Percentiles rank a stretch among this genome's conserved stretches.
These are phyloP conservation scores for Drosophila picticornis DNA, from an alignment of 2,888 invertebrate genomes.

Conservation along the genomic window DNA sequence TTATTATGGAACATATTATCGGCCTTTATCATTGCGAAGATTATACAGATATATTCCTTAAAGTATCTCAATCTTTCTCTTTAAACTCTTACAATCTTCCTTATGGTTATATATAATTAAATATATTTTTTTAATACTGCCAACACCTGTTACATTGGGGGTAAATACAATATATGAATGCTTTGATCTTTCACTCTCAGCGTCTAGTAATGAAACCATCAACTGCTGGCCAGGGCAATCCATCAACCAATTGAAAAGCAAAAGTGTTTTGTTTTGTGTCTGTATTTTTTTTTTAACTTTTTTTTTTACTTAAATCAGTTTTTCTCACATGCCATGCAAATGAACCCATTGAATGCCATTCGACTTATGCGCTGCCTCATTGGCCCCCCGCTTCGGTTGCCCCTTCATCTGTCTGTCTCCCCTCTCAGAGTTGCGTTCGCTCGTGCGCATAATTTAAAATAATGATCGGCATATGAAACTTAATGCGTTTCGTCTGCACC, in stretches of 20 bases:
- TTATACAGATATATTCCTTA: neutral
- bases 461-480: slow-evolving; percentile 77
- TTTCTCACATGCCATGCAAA: slow-evolving; percentile 69
- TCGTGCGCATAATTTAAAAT: slow-evolving; percentile 80
- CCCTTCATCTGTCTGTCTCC: neutral
- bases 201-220: slow-evolving; percentile 66
- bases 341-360: slow-evolving; percentile 68
- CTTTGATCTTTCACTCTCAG: slow-evolving; percentile 26
- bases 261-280: slow-evolving; percentile 44
- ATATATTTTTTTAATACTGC: neutral
- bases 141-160: slow-evolving; percentile 34
- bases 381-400: slow-evolving; percentile 16
- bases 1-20: neutral
- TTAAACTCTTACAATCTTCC: neutral
- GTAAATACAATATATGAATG: neutral
- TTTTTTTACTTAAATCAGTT: slow-evolving; percentile 50
- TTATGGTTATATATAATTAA: neutral
- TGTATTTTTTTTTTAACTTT: slow-evolving; percentile 2
- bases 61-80: neutral
- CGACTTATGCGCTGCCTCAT: slow-evolving; percentile 65
- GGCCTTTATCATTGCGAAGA: neutral
- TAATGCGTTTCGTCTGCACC: slow-evolving; percentile 74
- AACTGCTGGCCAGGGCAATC: slow-evolving; percentile 60
- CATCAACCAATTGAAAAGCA: slow-evolving; percentile 60
- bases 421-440: slow-evolving; percentile 51